A percentile compares a stretch with the other conserved stretches of the same genome.
These are phyloP conservation scores for Burhinus bistriatus DNA, from an alignment of 2,113 vertebrate genomes.

Conservation along the genomic window DNA sequence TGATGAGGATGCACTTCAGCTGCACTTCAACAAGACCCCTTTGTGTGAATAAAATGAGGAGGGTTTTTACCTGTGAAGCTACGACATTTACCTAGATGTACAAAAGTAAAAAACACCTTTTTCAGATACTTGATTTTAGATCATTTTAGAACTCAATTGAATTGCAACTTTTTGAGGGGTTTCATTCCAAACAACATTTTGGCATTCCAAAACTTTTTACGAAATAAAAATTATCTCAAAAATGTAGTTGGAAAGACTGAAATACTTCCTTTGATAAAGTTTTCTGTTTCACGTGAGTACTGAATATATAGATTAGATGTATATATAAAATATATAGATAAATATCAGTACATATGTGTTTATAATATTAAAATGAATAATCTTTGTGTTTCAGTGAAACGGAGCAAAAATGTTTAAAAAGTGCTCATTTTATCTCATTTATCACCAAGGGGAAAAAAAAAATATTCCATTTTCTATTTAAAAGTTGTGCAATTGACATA, in stretches of 20 bases:
- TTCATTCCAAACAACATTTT: neutral
- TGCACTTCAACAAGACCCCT: neutral
- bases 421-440: neutral
- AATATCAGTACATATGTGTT: neutral
- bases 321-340: neutral
- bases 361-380: neutral
- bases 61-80: neutral
- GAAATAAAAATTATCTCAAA: neutral
- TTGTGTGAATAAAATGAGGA: neutral
- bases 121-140: neutral
- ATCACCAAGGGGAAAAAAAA: neutral
- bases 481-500: neutral
- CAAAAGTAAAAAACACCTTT: fast-evolving
- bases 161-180: neutral
- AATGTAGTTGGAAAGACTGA: neutral
- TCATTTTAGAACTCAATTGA: neutral
- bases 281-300: neutral
- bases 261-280: neutral
- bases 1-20: no score
- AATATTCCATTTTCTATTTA: neutral
- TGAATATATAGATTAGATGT: neutral
- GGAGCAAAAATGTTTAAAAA: neutral
- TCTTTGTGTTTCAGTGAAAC: neutral
- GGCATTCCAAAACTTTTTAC: neutral
- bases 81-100: neutral